A percentile compares a stretch with the other conserved stretches of the same genome.
Evolutionary conservation across 2,113 vertebrate species (phyloP).

Genomic region (Amphilophus citrinellus): DNA sequence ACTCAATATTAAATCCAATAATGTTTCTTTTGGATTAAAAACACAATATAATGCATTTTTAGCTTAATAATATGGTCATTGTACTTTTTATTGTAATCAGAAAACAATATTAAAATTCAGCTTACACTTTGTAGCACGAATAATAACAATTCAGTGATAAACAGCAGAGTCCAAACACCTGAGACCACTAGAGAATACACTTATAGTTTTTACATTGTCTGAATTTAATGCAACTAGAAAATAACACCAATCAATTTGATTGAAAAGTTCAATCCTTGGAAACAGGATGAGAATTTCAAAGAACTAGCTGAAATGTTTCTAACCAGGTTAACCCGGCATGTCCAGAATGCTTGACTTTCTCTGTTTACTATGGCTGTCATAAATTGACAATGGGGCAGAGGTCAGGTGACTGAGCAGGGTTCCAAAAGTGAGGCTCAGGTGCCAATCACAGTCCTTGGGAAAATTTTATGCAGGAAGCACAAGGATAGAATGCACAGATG

Average conservation of each 20-base stretch:
- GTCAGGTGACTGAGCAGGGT: not conserved
- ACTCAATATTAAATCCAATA: too few species aligned
- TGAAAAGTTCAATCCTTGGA: not conserved
- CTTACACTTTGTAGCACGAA: not conserved
- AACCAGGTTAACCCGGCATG: accelerated
- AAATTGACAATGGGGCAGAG: not conserved
- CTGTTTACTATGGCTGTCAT: not conserved
- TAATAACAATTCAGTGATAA: not conserved
- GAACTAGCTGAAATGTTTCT: not conserved
- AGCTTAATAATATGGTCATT: not conserved
- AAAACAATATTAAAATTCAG: not conserved
- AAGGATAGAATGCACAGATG: not conserved
- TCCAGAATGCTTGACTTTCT: not conserved
- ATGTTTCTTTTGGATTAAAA: not conserved
- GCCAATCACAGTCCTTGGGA: not conserved
- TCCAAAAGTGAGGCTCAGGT: not conserved
- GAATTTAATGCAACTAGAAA: too few species aligned
- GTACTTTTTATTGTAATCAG: not conserved
- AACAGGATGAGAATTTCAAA: not conserved
- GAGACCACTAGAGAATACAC: not conserved
- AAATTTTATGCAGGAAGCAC: not conserved
- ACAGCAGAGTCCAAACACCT: not conserved
- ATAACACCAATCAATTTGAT: not conserved
- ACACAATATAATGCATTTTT: not conserved
- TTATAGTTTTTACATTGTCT: too few species aligned